phyloP scores from a whole-genome alignment of 2,888 invertebrate genomes.

The Folsomia candida region DNA sequence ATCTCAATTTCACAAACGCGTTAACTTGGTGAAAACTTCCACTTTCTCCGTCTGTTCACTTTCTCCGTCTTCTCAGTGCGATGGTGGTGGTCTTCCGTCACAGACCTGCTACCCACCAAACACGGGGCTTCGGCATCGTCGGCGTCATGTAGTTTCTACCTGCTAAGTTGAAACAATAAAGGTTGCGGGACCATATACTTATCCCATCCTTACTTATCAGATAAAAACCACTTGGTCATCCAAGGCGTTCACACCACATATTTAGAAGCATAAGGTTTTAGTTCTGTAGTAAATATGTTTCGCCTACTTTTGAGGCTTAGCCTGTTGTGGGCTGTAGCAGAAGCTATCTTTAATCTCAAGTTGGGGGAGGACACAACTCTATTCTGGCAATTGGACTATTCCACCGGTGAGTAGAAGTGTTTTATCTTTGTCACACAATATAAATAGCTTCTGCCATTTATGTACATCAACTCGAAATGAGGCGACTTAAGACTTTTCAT shows the following conservation, averaged over 20 bases:
- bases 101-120: neutral
- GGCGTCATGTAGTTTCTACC: neutral
- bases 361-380: conserved; percentile 47
- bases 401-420: conserved; percentile 31
- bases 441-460: too few relatives aligned
- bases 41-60: neutral
- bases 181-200: too few relatives aligned
- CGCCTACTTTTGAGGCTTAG: conserved; percentile 39
- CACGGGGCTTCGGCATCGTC: too few relatives aligned
- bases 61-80: neutral
- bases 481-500: neutral
- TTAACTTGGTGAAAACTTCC: neutral
- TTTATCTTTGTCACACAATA: too few relatives aligned
- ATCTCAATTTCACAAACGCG: neutral
- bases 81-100: neutral
- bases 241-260: neutral
- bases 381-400: conserved; percentile 48
- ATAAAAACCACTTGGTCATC: neutral
- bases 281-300: conserved; percentile 22
- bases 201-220: too few relatives aligned
- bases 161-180: too few relatives aligned
- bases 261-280: neutral
- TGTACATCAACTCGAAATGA: too few relatives aligned
- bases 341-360: conserved; percentile 44
- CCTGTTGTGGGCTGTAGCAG: conserved; percentile 46